Conservation (phyloP, 2,797 vertebrate species). For the Acrocephalus scirpaceus region DNA sequence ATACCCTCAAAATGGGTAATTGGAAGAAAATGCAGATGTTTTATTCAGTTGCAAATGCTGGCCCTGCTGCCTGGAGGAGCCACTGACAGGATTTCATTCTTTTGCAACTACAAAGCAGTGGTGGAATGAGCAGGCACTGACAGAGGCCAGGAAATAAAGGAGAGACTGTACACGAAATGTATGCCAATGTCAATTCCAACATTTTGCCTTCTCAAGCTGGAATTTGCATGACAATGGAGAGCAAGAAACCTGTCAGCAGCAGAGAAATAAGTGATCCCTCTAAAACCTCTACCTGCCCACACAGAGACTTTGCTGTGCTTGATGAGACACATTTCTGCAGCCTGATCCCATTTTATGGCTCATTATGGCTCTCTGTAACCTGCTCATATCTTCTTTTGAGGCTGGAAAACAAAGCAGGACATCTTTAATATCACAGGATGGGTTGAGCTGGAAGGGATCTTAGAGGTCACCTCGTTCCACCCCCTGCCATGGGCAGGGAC, state of each 20-base stretch:
- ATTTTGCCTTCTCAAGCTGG: neutral
- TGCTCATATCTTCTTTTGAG: neutral
- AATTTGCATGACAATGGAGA: conserved; percentile 20
- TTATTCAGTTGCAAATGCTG: neutral
- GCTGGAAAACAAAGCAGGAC: neutral
- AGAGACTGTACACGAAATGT: neutral
- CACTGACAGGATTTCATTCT: neutral
- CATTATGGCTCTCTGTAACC: neutral
- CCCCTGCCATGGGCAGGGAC: neutral
- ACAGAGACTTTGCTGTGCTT: neutral
- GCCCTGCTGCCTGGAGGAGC: neutral
- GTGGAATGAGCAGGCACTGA: neutral
- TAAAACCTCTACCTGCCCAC: neutral
- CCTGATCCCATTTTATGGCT: neutral
- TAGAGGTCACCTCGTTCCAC: rapidly evolving
- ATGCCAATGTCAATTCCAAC: neutral
- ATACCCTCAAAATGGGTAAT: neutral
- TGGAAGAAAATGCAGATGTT: conserved; percentile 23
- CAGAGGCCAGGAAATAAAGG: neutral
- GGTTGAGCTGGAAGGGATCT: neutral
- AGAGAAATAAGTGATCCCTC: neutral
- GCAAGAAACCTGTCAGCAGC: neutral
- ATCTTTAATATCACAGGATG: neutral
- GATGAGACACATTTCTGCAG: neutral
- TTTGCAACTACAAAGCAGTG: neutral